Base-by-base conservation (phyloP, 2,113 vertebrate species). In the Plecturocebus donacophilus region DNA sequence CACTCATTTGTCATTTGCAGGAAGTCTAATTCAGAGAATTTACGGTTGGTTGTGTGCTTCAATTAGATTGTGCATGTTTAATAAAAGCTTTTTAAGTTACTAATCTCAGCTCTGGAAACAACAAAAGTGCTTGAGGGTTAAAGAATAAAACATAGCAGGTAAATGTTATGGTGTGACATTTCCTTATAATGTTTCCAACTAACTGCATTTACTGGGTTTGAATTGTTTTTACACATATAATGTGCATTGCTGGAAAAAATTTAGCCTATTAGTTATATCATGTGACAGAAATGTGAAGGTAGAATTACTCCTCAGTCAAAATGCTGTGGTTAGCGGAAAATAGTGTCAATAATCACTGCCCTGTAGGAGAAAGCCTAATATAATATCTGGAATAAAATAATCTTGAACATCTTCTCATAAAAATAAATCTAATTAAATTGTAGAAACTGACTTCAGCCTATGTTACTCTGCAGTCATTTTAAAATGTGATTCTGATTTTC, bases 41-140 rank as follows among this genome's bases (percentile, higher is more conserved):
- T 98, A 98, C 97, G 97, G 96, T 96, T 96, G 88, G 95, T 88
- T 95, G 97, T 97, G 95, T 97, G 97, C 91, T 97, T 97, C 95
- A 96, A 95, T 98, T 98, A 97, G 91, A 96, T 84, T 64, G 79
- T 89, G 70, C 96, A 97, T 97, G 94, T 94, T 98, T 98, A 98
- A 98, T 97, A 97, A 97, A 98, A 97, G 97, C 97, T 95, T 97
- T 97, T 97, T 80, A 97, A 97, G 91, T 95, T 97, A 97, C 88
- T 96, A 97, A 97, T 97, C 95, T 98, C 49, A n/a, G 61, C 82
- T 81, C 86, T 87, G 94, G 93, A 98, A 98, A 96, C 93, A 98
- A 97, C 97, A 94, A 87, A 96, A 95, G 91, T 93, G 96, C 96
- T 96, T 61, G 88, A 85, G 95, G 95, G 95, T 95, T 94, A 96